A percentile compares a stretch with the other conserved stretches of the same genome.
These are phyloP conservation scores for Betta splendens DNA, from an alignment of 2,797 vertebrate genomes.

Conservation along the genomic window DNA sequence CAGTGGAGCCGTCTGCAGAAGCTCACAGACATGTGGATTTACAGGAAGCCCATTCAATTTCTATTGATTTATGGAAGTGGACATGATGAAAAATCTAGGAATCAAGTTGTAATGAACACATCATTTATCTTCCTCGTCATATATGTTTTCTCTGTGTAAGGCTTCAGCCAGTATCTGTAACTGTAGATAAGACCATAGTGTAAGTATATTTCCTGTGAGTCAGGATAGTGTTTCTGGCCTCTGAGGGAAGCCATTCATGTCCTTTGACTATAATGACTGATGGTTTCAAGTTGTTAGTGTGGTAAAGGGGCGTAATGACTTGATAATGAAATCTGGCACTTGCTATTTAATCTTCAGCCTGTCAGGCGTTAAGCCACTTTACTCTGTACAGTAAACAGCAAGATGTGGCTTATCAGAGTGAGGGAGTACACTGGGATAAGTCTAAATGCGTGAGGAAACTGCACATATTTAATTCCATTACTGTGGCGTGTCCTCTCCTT, in stretches of 20 bases:
- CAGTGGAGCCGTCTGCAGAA: constrained; percentile 28
- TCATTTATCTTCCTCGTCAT: constrained; percentile 29
- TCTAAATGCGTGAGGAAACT: constrained; percentile 28
- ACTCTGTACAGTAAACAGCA: constrained; percentile 39
- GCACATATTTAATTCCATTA: constrained; percentile 8
- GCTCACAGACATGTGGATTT: constrained; percentile 45
- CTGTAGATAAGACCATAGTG: constrained; percentile 5
- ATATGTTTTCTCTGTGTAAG: background rate
- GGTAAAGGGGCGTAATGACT: constrained; percentile 40
- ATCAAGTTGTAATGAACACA: constrained; percentile 34
- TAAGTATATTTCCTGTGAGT: constrained; percentile 25
- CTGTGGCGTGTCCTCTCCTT: background rate
- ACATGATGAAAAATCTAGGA: constrained; percentile 19
- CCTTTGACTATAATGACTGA: constrained; percentile 31
- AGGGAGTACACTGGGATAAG: constrained; percentile 34
- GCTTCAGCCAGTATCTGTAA: background rate
- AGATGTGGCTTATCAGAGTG: constrained; percentile 32
- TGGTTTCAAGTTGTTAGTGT: constrained; percentile 55
- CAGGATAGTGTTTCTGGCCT: constrained; percentile 43
- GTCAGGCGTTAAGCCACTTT: constrained; percentile 25
- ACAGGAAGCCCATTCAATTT: constrained; percentile 48
- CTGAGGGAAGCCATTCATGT: constrained; percentile 31
- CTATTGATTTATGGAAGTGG: constrained; percentile 58
- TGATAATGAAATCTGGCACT: constrained; percentile 52
- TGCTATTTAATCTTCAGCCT: constrained; percentile 47